These are phyloP conservation scores for Sinodicranocentrus sp. DNA, from an alignment of 2,888 invertebrate genomes.

Conservation along the genomic window DNA sequence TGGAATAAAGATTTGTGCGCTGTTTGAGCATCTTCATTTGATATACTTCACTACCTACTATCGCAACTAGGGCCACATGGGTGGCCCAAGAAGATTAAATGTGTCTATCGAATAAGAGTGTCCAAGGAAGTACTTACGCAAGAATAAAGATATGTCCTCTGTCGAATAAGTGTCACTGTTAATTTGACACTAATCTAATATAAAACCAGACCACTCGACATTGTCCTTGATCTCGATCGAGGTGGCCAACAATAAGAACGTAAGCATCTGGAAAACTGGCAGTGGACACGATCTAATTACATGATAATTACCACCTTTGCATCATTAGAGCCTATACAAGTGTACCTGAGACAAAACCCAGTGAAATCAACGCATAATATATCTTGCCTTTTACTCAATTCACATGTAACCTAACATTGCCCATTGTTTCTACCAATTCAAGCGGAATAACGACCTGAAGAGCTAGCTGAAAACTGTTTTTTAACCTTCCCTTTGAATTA, in stretches of 20 bases:
- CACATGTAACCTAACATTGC: background rate
- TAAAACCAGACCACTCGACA: background rate
- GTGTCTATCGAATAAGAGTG: no score
- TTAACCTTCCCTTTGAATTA: no score
- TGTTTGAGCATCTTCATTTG: background rate
- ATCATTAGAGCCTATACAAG: background rate
- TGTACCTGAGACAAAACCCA: no score
- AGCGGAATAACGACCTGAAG: no score
- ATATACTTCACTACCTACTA: no score
- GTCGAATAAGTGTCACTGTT: constrained; percentile 24
- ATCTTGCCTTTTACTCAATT: no score
- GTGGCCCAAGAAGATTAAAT: no score
- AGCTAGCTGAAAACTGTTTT: no score
- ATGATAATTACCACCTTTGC: constrained; percentile 1
- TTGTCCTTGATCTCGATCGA: constrained; percentile 16
- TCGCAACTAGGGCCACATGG: no score
- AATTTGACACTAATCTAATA: constrained; percentile 23
- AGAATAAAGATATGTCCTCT: background rate
- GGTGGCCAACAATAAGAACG: background rate
- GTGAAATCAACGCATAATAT: no score
- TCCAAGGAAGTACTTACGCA: background rate
- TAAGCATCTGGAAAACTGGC: background rate
- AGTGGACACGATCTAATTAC: background rate
- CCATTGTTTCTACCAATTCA: background rate
- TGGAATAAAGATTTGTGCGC: background rate